These are phyloP conservation scores for Sebastes cheni DNA, from an alignment of 2,797 vertebrate species.

Conservation along the genomic window DNA sequence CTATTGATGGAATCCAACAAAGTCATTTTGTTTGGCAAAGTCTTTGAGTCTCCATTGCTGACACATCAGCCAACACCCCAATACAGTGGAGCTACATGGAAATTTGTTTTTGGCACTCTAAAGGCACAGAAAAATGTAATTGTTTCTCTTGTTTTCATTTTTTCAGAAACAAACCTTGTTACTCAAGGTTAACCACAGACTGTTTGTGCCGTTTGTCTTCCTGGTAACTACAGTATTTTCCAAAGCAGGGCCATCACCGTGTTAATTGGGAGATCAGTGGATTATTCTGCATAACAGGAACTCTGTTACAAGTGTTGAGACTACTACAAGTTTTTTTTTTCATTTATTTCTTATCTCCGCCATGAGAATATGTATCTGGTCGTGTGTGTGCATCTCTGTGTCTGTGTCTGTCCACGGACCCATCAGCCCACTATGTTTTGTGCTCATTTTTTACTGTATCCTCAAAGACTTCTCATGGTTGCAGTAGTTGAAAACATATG, in stretches of 20 bases:
- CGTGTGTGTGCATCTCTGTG: too few relatives aligned
- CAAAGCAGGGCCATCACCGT: background rate
- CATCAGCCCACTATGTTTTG: too few relatives aligned
- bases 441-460: too few relatives aligned
- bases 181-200: background rate
- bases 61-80: background rate
- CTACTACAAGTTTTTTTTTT: background rate
- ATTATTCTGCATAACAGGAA: background rate
- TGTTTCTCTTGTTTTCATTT: background rate
- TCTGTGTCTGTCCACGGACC: too few relatives aligned
- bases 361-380: background rate
- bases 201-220: background rate
- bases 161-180: background rate
- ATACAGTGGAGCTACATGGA: background rate
- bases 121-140: background rate
- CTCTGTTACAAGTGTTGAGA: background rate
- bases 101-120: background rate
- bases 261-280: background rate
- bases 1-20: background rate
- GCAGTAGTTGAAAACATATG: too few relatives aligned
- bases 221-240: background rate
- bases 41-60: background rate
- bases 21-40: background rate
- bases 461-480: too few relatives aligned
- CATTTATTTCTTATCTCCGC: background rate